Percentiles rank a stretch among this genome's conserved stretches.
Conservation (phyloP, 2,797 vertebrate species). For the Tokudaia muenninki region DNA sequence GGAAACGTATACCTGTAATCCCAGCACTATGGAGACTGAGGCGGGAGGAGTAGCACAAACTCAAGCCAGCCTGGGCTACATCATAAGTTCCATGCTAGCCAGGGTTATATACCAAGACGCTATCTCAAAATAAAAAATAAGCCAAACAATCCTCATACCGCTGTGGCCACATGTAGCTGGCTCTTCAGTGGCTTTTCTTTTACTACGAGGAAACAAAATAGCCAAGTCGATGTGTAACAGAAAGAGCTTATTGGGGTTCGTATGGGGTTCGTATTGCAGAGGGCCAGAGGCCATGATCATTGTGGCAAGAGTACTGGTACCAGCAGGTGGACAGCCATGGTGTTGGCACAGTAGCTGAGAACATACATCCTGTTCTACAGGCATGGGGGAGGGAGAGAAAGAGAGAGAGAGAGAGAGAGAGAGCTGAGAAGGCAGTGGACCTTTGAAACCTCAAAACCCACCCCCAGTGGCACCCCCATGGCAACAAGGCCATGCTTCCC, state of each 20-base stretch:
- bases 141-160: neutral
- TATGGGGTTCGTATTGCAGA: neutral
- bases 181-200: neutral
- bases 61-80: neutral
- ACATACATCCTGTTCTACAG: neutral
- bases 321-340: neutral
- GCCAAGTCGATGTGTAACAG: neutral
- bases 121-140: neutral
- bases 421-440: neutral
- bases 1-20: neutral
- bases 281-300: neutral
- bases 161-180: neutral
- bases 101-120: neutral
- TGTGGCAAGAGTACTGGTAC: neutral
- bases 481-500: neutral
- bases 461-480: neutral
- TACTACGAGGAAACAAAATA: neutral
- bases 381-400: neutral
- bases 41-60: neutral
- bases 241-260: neutral
- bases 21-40: neutral
- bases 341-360: neutral
- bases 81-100: neutral
- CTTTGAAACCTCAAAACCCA: neutral
- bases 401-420: neutral